phyloP scores from a whole-genome alignment of 2,888 invertebrate genomes.

The Rotaria socialis region DNA sequence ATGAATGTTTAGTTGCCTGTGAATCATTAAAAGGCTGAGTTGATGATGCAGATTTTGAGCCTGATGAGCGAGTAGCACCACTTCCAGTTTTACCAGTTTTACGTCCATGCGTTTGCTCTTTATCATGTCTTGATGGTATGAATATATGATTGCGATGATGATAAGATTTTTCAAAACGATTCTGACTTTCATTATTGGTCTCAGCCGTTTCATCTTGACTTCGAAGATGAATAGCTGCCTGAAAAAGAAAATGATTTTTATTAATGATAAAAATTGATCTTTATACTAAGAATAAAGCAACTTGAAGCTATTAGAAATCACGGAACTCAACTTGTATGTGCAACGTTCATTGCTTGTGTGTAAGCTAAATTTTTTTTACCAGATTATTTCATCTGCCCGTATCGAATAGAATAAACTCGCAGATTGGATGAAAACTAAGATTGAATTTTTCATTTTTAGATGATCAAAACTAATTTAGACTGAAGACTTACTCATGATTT shows the following conservation, averaged over 20 bases:
- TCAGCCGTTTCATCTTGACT: conserved; percentile 6
- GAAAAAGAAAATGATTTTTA: not conserved
- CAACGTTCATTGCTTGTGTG: too few species aligned
- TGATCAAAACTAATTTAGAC: too few species aligned
- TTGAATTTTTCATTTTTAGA: too few species aligned
- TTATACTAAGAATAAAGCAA: too few species aligned
- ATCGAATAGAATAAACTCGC: too few species aligned
- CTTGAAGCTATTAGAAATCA: too few species aligned
- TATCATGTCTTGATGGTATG: conserved; percentile 9
- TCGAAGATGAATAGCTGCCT: conserved; percentile 30
- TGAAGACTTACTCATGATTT: too few species aligned
- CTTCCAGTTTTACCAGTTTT: not conserved
- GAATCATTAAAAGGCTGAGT: not conserved
- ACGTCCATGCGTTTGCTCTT: not conserved
- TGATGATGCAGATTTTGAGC: not conserved
- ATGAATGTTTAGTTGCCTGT: not conserved
- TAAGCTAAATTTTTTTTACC: too few species aligned
- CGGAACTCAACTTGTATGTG: too few species aligned
- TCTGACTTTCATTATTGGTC: not conserved
- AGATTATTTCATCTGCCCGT: too few species aligned
- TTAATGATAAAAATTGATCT: too few species aligned
- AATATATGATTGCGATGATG: conserved; percentile 30
- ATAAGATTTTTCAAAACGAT: conserved; percentile 14
- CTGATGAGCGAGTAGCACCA: not conserved
- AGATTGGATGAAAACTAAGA: too few species aligned